These are phyloP conservation scores for Aporrectodea caliginosa DNA, from an alignment of 1,140 invertebrate genomes.

Conservation along the genomic window DNA sequence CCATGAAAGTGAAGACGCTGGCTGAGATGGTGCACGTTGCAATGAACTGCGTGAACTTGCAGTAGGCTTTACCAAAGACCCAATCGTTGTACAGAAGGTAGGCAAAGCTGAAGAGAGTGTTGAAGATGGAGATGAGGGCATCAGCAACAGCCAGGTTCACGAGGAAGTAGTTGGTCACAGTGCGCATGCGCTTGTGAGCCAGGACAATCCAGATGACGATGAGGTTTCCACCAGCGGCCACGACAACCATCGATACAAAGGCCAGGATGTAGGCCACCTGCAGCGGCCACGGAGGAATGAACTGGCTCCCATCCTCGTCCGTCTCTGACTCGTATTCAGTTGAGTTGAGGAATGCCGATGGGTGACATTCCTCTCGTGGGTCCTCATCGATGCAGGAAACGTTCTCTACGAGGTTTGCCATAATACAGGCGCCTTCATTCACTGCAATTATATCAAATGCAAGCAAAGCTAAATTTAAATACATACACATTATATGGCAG, in stretches of 20 bases:
- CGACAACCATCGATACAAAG: conserved; percentile 80
- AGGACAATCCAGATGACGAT: conserved; percentile 94
- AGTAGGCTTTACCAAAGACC: conserved; percentile 80
- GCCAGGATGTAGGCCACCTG: conserved; percentile 55
- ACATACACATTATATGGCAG: too few relatives aligned
- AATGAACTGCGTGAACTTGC: conserved; percentile 83
- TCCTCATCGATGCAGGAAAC: too few relatives aligned
- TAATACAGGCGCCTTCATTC: too few relatives aligned
- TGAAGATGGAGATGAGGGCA: conserved; percentile 82
- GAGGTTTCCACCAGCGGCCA: conserved; percentile 84
- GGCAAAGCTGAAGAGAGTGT: conserved; percentile 88
- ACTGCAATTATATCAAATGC: too few relatives aligned
- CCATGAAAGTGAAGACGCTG: conserved; percentile 87
- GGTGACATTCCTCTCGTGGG: too few relatives aligned
- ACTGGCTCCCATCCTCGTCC: too few relatives aligned
- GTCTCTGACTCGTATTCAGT: too few relatives aligned
- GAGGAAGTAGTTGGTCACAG: conserved; percentile 92
- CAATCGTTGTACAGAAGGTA: conserved; percentile 76
- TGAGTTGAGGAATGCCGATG: too few relatives aligned
- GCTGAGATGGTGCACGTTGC: conserved; percentile 80
- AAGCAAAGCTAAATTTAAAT: too few relatives aligned
- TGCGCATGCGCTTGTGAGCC: conserved; percentile 79
- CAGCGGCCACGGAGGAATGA: conserved; percentile 21
- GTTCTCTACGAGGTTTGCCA: too few relatives aligned
- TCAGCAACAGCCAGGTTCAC: conserved; percentile 91